Percentiles rank a stretch among this genome's conserved stretches.
phyloP scores from a whole-genome alignment of 2,113 vertebrate genomes.

The Prionailurus viverrinus region DNA sequence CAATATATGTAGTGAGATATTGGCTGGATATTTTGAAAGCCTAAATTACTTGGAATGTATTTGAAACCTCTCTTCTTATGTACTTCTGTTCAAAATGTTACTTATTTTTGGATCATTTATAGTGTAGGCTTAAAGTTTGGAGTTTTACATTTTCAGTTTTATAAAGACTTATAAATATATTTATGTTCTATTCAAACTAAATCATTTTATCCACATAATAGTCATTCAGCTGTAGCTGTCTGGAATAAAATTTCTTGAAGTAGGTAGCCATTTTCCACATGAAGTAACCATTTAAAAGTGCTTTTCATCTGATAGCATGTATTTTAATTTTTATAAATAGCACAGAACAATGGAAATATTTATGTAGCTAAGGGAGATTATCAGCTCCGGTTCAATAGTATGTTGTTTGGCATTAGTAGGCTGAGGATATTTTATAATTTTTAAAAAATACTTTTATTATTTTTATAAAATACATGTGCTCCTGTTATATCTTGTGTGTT shows the following conservation, averaged over 20 bases:
- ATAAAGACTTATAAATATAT: slow-evolving; percentile 13
- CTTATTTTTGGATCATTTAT: slow-evolving; percentile 52
- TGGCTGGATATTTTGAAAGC: slow-evolving; percentile 55
- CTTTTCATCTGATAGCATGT: slow-evolving; percentile 30
- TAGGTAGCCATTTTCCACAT: slow-evolving; percentile 47
- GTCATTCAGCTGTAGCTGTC: slow-evolving; percentile 31
- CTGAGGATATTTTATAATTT: slow-evolving; percentile 39
- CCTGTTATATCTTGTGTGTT: slow-evolving; percentile 76
- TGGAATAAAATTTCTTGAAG: slow-evolving; percentile 56
- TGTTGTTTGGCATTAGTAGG: slow-evolving; percentile 53
- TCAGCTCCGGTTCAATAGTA: neutral
- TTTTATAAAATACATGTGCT: slow-evolving; percentile 63
- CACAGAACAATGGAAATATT: slow-evolving; percentile 21
- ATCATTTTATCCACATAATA: slow-evolving; percentile 55
- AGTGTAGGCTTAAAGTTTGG: slow-evolving; percentile 33
- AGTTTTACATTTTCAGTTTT: slow-evolving; percentile 53
- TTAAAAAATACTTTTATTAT: slow-evolving; percentile 42
- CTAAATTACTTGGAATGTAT: slow-evolving; percentile 61
- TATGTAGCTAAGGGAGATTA: neutral
- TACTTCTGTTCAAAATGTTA: slow-evolving; percentile 59
- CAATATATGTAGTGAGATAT: slow-evolving; percentile 43
- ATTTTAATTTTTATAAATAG: slow-evolving; percentile 66
- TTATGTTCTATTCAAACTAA: slow-evolving; percentile 56
- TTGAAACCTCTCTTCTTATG: slow-evolving; percentile 38
- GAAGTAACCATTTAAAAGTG: slow-evolving; percentile 37